A percentile compares a stretch with the other conserved stretches of the same genome.
These are phyloP conservation scores for Nannospalax galili DNA, from an alignment of 2,113 vertebrate genomes.

Conservation along the genomic window DNA sequence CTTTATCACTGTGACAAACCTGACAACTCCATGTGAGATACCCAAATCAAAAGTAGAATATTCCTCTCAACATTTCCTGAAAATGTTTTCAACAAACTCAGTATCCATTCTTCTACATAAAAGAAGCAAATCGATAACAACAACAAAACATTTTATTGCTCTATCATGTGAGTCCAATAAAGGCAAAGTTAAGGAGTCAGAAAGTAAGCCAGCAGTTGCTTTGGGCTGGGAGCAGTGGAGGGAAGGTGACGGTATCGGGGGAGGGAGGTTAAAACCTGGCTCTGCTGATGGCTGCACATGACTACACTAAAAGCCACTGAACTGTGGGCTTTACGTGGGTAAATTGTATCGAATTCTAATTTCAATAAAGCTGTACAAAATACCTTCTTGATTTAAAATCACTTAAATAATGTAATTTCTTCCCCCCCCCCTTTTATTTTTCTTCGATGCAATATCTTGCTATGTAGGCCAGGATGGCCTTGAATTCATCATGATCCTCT, in stretches of 20 bases:
- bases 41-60: neutral
- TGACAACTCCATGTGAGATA: neutral
- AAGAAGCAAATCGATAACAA: neutral
- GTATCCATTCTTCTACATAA: neutral
- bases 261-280: neutral
- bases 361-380: neutral
- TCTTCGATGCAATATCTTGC: neutral
- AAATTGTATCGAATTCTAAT: neutral
- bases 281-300: neutral
- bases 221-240: neutral
- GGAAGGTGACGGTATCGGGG: neutral
- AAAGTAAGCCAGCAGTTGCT: neutral
- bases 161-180: neutral
- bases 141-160: neutral
- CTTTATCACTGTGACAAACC: neutral
- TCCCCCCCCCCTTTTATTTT: neutral
- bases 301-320: neutral
- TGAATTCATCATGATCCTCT: neutral
- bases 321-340: neutral
- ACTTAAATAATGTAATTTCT: neutral
- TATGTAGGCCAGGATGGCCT: neutral
- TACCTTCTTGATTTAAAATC: neutral
- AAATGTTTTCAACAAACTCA: neutral
- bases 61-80: neutral
- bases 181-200: neutral